phyloP scores from a whole-genome alignment of 37 sponge, comb jelly and placozoan genomes.

The Amphimedon queenslandica region DNA sequence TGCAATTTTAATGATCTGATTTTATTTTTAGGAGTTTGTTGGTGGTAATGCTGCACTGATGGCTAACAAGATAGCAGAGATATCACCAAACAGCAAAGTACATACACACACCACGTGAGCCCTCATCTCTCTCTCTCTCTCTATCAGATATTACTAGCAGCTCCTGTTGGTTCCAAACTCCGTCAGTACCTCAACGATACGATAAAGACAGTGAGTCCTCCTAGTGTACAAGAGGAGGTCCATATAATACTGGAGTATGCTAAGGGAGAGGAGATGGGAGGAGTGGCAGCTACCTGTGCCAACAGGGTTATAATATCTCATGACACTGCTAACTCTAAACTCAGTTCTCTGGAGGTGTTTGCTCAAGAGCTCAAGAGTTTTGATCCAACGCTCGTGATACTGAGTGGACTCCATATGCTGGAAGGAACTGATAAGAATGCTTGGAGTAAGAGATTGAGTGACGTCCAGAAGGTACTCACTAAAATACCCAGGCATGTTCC shows the following conservation, averaged over 20 bases:
- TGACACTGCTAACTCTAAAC: conserved; percentile 76
- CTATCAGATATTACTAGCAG: conserved; percentile 63
- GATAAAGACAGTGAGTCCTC: conserved; percentile 24
- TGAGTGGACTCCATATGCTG: conserved; percentile 84
- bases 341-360: conserved; percentile 64
- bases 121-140: not conserved
- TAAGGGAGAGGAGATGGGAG: conserved; percentile 59
- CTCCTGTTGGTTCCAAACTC: conserved; percentile 67
- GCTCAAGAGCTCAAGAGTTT: not conserved
- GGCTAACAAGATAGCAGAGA: conserved; percentile 54
- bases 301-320: conserved; percentile 90
- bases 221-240: conserved; percentile 59
- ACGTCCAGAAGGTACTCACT: conserved; percentile 22
- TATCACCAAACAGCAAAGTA: conserved; percentile 15
- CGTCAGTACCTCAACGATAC: conserved; percentile 27
- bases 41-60: conserved; percentile 96
- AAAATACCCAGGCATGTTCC: conserved; percentile 16
- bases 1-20: not conserved
- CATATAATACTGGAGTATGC: conserved; percentile 92
- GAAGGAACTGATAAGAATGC: conserved; percentile 34
- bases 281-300: conserved; percentile 61
- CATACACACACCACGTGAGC: no score
- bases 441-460: conserved; percentile 30
- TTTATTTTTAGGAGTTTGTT: conserved; percentile 53
- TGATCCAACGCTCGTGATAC: conserved; percentile 62